Evolutionary conservation across 2,113 vertebrate species (phyloP).

Genomic region (Bambusicola thoracicus): DNA sequence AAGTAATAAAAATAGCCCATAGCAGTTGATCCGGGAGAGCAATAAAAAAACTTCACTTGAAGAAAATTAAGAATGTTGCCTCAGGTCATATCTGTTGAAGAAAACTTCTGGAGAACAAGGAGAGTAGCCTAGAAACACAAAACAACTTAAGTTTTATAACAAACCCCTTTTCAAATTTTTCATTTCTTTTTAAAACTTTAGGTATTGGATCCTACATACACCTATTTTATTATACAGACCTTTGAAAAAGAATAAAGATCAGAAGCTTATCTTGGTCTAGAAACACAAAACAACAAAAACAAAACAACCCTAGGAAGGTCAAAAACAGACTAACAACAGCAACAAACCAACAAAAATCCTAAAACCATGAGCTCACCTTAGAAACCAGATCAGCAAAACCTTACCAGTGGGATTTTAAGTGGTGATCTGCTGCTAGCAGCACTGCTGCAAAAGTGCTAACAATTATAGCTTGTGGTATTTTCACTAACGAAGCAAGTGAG

Average conservation of each 20-base stretch:
- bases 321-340: not conserved
- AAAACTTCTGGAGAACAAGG: not conserved
- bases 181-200: not conserved
- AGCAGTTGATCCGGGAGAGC: not conserved
- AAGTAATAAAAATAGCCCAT: not conserved
- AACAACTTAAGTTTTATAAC: not conserved
- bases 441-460: not conserved
- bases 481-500: not conserved
- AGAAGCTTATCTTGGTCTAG: not conserved
- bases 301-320: not conserved
- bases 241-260: not conserved
- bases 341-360: not conserved
- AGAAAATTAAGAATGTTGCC: not conserved
- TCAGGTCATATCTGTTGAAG: not conserved
- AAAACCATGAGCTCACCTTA: not conserved
- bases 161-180: not conserved
- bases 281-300: not conserved
- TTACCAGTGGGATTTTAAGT: not conserved
- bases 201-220: not conserved
- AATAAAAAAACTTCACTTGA: not conserved
- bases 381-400: not conserved
- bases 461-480: not conserved
- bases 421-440: not conserved
- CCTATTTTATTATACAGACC: not conserved
- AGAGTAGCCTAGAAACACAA: not conserved